Evolutionary conservation across 2,888 invertebrate genomes (phyloP).

Genomic region (Linnaemya tessellans): DNA sequence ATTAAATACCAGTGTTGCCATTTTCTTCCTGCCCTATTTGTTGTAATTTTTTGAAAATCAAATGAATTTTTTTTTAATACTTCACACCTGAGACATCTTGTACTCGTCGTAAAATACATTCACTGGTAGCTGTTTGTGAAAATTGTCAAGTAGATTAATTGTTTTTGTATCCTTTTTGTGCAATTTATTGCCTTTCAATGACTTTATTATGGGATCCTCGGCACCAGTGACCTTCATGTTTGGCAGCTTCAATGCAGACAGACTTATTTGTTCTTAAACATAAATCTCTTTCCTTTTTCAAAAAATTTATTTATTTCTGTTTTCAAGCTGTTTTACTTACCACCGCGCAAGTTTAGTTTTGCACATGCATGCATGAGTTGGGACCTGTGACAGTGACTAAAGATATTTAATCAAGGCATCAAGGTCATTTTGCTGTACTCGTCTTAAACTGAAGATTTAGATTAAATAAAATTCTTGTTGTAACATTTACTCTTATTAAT

Average conservation of each 20-base stretch:
- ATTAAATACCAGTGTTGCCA: too few species aligned
- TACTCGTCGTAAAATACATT: background rate
- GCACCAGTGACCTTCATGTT: slow-evolving; percentile 39
- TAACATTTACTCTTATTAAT: slow-evolving; percentile 43
- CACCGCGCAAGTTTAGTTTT: background rate
- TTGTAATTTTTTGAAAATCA: background rate
- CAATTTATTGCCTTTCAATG: slow-evolving; percentile 42
- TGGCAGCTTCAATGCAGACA: background rate
- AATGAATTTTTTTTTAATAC: background rate
- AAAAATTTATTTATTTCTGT: slow-evolving; percentile 39
- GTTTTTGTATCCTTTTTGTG: background rate
- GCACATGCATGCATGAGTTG: background rate
- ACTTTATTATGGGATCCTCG: slow-evolving; percentile 13
- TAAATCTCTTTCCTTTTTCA: slow-evolving; percentile 56
- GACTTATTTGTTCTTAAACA: slow-evolving; percentile 45
- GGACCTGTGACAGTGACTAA: slow-evolving; percentile 62
- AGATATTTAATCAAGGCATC: slow-evolving; percentile 69
- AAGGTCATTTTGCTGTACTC: slow-evolving; percentile 51
- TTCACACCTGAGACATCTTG: background rate
- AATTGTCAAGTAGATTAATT: slow-evolving; percentile 38
- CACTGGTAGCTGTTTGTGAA: background rate
- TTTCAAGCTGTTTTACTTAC: background rate
- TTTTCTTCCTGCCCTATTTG: too few species aligned
- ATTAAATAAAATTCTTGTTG: slow-evolving; percentile 55
- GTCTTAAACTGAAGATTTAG: slow-evolving; percentile 55